These are phyloP conservation scores for Premnoplex brunnescens DNA, from an alignment of 2,797 vertebrate genomes.

Conservation along the genomic window DNA sequence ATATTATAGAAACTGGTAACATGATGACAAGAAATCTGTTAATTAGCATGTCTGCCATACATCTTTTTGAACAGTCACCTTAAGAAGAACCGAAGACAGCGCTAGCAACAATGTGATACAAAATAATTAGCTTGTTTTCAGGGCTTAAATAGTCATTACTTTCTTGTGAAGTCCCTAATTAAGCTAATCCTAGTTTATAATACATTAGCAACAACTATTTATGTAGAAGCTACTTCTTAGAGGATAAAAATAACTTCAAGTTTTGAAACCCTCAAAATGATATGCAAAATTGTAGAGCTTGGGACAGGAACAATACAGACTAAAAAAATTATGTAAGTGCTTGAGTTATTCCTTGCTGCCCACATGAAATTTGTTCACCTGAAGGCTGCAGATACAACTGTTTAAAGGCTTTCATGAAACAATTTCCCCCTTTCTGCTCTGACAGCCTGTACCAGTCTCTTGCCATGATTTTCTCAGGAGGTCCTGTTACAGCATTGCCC, in stretches of 20 bases:
- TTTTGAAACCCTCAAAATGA: not conserved
- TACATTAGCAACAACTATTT: slow-evolving; percentile 57
- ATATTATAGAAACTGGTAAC: not conserved
- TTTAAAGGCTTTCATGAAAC: slow-evolving; percentile 6
- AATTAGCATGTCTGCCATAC: slow-evolving; percentile 26
- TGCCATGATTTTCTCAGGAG: slow-evolving; percentile 4
- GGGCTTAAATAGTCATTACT: slow-evolving; percentile 65
- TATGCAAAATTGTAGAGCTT: not conserved
- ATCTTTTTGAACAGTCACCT: slow-evolving; percentile 30
- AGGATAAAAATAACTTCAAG: slow-evolving; percentile 35
- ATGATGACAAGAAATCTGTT: slow-evolving; percentile 23
- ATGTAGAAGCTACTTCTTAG: not conserved
- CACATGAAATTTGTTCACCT: slow-evolving; percentile 22
- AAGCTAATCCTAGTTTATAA: slow-evolving; percentile 66
- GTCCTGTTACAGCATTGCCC: not conserved
- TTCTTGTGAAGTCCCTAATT: slow-evolving; percentile 68
- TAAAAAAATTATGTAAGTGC: not conserved
- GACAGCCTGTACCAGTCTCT: not conserved
- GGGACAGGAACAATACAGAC: slow-evolving; percentile 37
- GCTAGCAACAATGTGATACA: slow-evolving; percentile 37
- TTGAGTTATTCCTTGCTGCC: slow-evolving; percentile 46
- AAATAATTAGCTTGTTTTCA: slow-evolving; percentile 71
- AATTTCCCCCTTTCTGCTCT: not conserved
- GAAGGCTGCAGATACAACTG: slow-evolving; percentile 33
- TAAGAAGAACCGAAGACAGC: not conserved